These are phyloP conservation scores for Myotis planiceps DNA, from an alignment of 2,797 vertebrate species.

Conservation along the genomic window DNA sequence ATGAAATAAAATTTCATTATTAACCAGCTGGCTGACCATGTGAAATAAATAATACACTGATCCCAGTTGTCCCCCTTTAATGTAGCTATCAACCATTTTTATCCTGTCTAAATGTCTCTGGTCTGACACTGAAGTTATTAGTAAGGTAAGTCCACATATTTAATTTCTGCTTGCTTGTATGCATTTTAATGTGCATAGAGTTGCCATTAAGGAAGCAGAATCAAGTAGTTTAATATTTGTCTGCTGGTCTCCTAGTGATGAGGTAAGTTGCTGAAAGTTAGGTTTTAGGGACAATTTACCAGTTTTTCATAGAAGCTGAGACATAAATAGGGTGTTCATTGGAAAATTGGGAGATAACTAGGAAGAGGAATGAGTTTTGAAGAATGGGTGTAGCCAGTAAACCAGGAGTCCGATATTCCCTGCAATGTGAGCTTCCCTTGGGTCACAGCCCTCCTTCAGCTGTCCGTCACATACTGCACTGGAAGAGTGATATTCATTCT, in stretches of 20 bases:
- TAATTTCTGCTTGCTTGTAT: not conserved
- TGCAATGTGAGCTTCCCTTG: conserved; percentile 51
- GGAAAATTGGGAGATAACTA: not conserved
- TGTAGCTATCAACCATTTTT: not conserved
- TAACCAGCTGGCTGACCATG: not conserved
- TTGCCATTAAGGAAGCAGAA: not conserved
- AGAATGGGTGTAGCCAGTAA: not conserved
- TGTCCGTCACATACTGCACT: not conserved
- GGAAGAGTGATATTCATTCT: conserved; percentile 34
- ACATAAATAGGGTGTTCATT: not conserved
- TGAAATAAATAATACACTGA: not conserved
- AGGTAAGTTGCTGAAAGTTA: not conserved
- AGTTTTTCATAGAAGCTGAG: not conserved
- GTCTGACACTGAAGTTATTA: not conserved
- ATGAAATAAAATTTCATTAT: not conserved
- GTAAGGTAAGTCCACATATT: not conserved
- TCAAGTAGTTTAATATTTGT: not conserved
- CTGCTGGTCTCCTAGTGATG: not conserved
- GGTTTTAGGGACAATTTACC: not conserved
- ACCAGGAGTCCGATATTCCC: conserved; percentile 39
- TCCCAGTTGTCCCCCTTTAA: not conserved
- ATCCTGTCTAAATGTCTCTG: not conserved
- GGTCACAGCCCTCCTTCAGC: conserved; percentile 42
- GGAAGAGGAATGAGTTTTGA: not conserved
- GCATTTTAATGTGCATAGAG: not conserved